A percentile compares a stretch with the other conserved stretches of the same genome.
phyloP scores from a whole-genome alignment of 2,797 vertebrate genomes.

The Lithobates sylvaticus region DNA sequence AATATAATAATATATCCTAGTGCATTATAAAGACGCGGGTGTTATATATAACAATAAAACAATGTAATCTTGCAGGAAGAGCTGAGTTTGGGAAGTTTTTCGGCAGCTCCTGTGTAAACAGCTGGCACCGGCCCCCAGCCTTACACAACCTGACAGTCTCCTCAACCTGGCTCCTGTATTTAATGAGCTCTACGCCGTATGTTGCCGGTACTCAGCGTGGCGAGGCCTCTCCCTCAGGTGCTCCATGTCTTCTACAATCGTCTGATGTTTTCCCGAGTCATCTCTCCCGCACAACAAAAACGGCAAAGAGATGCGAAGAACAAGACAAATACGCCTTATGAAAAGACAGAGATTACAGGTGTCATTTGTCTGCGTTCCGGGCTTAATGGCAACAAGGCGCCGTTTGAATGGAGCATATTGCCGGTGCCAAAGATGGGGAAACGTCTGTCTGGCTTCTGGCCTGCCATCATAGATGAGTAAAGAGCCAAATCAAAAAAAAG shows the following conservation, averaged over 20 bases:
- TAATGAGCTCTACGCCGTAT: constrained; percentile 48
- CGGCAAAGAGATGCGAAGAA: neutral
- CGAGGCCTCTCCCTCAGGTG: constrained; percentile 40
- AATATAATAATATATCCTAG: too few species aligned
- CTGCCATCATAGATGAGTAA: too few species aligned
- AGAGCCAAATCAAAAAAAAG: too few species aligned
- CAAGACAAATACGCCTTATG: neutral
- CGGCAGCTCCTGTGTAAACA: constrained; percentile 23
- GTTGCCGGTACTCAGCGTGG: constrained; percentile 23
- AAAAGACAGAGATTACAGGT: neutral
- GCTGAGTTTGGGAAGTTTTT: constrained; percentile 1
- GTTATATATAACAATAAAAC: too few species aligned
- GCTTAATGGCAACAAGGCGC: neutral
- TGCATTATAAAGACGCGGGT: too few species aligned
- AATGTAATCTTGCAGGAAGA: neutral
- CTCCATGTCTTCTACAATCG: neutral
- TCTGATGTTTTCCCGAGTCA: constrained; percentile 21
- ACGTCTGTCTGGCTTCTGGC: neutral
- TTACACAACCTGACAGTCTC: constrained; percentile 42
- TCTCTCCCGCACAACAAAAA: constrained; percentile 7
- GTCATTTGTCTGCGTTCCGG: neutral
- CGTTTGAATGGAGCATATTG: neutral
- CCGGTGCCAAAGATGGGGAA: neutral
- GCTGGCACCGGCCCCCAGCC: constrained; percentile 33
- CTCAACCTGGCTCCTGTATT: constrained; percentile 38